phyloP scores from a whole-genome alignment of 2,113 vertebrate genomes.

The Nipponia nippon region DNA sequence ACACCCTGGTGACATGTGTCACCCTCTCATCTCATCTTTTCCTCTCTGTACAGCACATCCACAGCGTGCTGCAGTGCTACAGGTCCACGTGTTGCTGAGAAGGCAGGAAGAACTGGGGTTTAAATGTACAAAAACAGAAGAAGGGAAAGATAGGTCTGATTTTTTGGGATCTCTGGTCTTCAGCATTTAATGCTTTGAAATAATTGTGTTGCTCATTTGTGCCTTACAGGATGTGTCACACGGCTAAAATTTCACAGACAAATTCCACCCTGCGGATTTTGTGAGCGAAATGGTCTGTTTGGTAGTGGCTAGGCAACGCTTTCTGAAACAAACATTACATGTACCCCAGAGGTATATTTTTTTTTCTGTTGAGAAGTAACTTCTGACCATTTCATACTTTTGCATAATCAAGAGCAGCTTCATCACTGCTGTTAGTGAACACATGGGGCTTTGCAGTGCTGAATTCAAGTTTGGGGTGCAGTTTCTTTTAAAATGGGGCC shows the following conservation, averaged over 20 bases:
- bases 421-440: background rate
- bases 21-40: background rate
- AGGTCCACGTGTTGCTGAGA: background rate
- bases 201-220: background rate
- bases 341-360: background rate
- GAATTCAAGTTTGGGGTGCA: background rate
- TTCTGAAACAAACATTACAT: background rate
- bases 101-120: background rate
- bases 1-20: background rate
- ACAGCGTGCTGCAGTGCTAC: accelerated
- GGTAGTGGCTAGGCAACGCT: background rate
- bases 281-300: background rate
- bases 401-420: background rate
- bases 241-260: background rate
- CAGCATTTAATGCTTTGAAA: background rate
- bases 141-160: background rate
- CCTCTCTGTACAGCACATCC: background rate
- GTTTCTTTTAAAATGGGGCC: background rate
- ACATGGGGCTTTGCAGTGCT: background rate
- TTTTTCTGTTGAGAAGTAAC: background rate
- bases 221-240: background rate
- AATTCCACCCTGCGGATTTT: background rate
- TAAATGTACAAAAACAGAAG: background rate
- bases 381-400: background rate
- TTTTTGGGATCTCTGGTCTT: background rate